Conservation (phyloP, 92 coral and sea anemone species). For the Pocillopora meandrina region DNA sequence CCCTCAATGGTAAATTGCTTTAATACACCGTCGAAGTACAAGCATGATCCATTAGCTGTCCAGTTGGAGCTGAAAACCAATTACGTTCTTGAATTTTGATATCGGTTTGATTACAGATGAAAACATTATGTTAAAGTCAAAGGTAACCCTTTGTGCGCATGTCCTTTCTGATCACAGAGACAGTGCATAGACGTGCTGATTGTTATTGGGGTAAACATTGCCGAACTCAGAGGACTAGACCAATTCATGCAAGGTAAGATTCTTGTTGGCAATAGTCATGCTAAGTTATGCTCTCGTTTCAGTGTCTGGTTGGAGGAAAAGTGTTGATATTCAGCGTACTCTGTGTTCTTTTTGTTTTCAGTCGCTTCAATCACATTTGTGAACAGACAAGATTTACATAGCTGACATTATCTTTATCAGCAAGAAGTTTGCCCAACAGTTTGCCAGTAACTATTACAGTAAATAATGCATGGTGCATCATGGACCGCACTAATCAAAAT, state of each 20-base stretch:
- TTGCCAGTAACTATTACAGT: too few relatives aligned
- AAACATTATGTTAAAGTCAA: background rate
- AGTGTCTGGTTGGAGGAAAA: constrained; percentile 1
- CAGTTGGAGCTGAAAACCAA: too few relatives aligned
- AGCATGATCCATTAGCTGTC: too few relatives aligned
- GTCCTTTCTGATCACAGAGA: constrained; percentile 40
- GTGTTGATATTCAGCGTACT: background rate
- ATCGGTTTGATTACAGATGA: background rate
- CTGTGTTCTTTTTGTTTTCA: constrained; percentile 43
- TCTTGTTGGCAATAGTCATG: background rate
- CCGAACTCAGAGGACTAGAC: constrained; percentile 80
- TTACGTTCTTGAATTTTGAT: too few relatives aligned
- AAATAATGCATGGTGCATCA: too few relatives aligned
- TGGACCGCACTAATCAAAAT: too few relatives aligned
- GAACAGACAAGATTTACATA: constrained; percentile 82
- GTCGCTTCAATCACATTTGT: constrained; percentile 90
- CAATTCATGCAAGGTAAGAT: constrained; percentile 85
- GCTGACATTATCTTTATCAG: background rate
- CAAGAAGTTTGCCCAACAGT: too few relatives aligned
- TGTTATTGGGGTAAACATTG: constrained; percentile 97
- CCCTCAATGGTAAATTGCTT: too few relatives aligned
- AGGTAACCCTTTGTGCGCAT: background rate
- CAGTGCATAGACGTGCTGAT: constrained; percentile 78
- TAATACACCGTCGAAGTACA: too few relatives aligned
- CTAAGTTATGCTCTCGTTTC: background rate